Evolutionary conservation across 2,113 vertebrate genomes (phyloP).

Genomic region (Phalacrocorax pelagicus): DNA sequence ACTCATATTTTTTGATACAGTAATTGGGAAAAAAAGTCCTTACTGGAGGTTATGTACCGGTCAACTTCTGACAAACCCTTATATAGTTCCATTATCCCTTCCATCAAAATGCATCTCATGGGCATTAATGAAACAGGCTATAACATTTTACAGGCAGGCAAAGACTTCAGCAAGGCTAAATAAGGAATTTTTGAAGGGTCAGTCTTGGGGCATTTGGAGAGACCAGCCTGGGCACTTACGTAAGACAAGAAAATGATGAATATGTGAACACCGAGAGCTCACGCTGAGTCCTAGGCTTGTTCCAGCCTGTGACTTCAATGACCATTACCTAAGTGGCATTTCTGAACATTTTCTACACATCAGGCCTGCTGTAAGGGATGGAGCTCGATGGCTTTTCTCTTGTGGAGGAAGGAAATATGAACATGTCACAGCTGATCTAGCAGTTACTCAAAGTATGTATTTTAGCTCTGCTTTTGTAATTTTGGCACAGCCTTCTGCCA

Average conservation of each 20-base stretch:
- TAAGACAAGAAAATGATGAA: conserved; percentile 34
- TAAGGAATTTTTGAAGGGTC: conserved; percentile 15
- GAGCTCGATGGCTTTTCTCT: not conserved
- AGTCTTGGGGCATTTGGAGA: not conserved
- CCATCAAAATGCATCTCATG: not conserved
- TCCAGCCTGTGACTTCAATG: not conserved
- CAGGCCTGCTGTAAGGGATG: not conserved
- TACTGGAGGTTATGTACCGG: not conserved
- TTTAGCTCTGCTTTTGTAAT: not conserved
- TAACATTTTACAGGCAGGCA: conserved; percentile 19
- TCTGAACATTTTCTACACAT: not conserved
- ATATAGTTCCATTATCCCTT: not conserved
- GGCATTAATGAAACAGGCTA: not conserved
- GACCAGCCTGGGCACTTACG: conserved; percentile 11
- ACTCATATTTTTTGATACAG: not conserved
- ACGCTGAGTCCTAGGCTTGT: not conserved
- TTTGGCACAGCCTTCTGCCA: not conserved
- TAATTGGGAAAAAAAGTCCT: not conserved
- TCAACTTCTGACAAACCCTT: not conserved
- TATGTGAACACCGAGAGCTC: not conserved
- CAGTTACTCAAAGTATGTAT: not conserved
- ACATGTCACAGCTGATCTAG: not conserved
- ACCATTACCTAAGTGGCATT: not conserved
- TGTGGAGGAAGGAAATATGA: not conserved
- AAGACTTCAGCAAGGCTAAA: not conserved